Conservation (phyloP, 2,797 vertebrate species). For the Megalops cyprinoides region DNA sequence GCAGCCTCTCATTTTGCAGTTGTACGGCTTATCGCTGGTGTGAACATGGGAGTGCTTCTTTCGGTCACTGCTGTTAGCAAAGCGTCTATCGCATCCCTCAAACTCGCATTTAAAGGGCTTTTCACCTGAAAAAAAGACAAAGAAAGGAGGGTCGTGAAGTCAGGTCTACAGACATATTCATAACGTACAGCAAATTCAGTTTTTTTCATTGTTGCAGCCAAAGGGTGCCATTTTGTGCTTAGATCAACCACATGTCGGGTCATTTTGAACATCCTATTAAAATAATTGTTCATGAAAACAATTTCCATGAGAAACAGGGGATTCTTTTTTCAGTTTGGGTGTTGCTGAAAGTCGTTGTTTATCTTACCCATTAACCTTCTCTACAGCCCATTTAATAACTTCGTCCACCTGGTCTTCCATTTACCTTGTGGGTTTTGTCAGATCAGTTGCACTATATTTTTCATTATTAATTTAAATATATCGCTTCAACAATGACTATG, state of each 20-base stretch:
- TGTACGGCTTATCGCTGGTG: constrained; percentile 98
- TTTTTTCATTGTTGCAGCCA: background rate
- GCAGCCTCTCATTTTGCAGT: constrained; percentile 97
- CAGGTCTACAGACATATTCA: background rate
- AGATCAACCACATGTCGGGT: background rate
- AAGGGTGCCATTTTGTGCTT: background rate
- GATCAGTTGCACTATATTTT: background rate
- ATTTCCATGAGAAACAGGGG: background rate
- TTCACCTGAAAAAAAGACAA: constrained; percentile 81
- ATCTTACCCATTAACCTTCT: background rate
- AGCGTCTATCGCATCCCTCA: constrained; percentile 95
- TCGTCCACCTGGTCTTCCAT: background rate
- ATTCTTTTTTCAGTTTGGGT: background rate
- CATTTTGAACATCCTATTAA: background rate
- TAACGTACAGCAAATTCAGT: background rate
- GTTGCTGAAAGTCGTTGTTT: background rate
- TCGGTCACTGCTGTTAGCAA: constrained; percentile 98
- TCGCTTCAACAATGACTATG: background rate
- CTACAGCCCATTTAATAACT: background rate
- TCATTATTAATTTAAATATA: background rate
- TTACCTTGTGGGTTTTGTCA: background rate
- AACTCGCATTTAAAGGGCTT: constrained; percentile 98
- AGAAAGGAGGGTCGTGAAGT: constrained; percentile 22
- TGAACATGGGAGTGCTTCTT: constrained; percentile 99
- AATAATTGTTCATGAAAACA: background rate